Base-by-base conservation (phyloP, 1,140 invertebrate species). In the Aphelenchoides fujianensis region DNA sequence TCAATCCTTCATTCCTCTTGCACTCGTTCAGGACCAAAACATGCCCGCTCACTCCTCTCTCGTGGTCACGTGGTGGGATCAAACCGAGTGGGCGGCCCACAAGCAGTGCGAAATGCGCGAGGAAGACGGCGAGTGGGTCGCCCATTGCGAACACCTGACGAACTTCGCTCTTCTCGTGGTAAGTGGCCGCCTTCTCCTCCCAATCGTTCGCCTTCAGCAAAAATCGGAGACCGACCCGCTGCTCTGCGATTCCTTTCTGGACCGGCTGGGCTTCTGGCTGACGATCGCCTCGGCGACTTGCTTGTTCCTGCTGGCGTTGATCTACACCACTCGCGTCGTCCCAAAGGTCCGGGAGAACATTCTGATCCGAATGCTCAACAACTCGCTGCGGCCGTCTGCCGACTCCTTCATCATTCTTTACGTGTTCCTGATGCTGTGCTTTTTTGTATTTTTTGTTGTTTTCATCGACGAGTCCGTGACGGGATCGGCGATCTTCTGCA, bases 111-210 rank as follows among this genome's bases (percentile, higher is more conserved):
- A 7, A 5, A 7, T 59, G 5, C 5, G 19, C 5, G 55, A 59
- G 34, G 55, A 19, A 23, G 23, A 19, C 55, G 55, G 19, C 55
- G 55, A 59, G 19, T 59, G 7, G 12, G 55, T 59, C 34, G 55
- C 55, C 7, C 55, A 59, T 19, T 59, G 55, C 55, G 34, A 59
- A 30, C 55, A 59, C 34, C 19, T 59, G 34, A 59, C 55, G 55
- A 19, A 59, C 23, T 59, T 59, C 34, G 55, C 55, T 7, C 23
- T 59, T 5, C 34, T 59, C 12, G 55, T 59, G 28, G 55, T 59
- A 59, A 59, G 55, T 59, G 28, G 7, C 34, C 5, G 5, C 34
- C 55, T 59, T 59, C 7, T 59, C 5, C 34, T 7, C 34, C 34
- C 5, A 23, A 48, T 48, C 41, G 28, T 59, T 59, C 28, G 34